Conservation (phyloP, 2,888 invertebrate genomes). For the Eristalinus aeneus region DNA sequence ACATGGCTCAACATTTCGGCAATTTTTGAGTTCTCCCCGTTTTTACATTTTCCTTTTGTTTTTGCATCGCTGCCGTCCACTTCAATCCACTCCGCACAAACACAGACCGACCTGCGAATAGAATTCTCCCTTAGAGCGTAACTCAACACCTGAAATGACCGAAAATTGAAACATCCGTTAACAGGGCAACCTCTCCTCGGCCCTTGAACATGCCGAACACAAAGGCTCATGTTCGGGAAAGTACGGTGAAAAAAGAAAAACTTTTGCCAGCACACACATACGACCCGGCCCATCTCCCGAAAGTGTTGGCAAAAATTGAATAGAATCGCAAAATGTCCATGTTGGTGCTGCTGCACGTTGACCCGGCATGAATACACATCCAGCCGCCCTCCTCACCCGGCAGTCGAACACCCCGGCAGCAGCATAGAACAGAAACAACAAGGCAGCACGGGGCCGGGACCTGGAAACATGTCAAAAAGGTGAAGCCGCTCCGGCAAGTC, state of each 20-base stretch:
- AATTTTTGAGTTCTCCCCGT: not conserved
- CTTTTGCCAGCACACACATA: conserved; percentile 1
- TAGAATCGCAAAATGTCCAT: conserved; percentile 55
- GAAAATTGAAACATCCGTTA: conserved; percentile 69
- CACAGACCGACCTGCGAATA: conserved; percentile 32
- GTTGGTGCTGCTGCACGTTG: conserved; percentile 21
- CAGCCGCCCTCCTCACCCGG: not conserved
- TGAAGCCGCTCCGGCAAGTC: conserved; percentile 64
- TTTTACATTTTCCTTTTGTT: conserved; percentile 1
- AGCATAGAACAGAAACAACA: not conserved
- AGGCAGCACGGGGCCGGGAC: conserved; percentile 23
- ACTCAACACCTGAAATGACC: conserved; percentile 66
- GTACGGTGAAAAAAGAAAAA: conserved; percentile 28
- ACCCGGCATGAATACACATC: conserved; percentile 24
- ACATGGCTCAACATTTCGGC: conserved; percentile 31
- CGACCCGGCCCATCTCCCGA: conserved; percentile 7
- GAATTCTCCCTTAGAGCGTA: conserved; percentile 65
- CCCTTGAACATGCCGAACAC: conserved; percentile 42
- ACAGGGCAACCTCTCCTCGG: conserved; percentile 41
- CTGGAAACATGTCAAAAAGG: conserved; percentile 66
- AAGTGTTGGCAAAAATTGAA: conserved; percentile 65
- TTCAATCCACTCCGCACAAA: conserved; percentile 17
- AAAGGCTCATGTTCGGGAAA: conserved; percentile 56
- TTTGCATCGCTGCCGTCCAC: not conserved
- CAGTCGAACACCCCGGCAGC: not conserved